phyloP scores from a whole-genome alignment of 2,888 invertebrate species.

The Pheosia tremula region DNA sequence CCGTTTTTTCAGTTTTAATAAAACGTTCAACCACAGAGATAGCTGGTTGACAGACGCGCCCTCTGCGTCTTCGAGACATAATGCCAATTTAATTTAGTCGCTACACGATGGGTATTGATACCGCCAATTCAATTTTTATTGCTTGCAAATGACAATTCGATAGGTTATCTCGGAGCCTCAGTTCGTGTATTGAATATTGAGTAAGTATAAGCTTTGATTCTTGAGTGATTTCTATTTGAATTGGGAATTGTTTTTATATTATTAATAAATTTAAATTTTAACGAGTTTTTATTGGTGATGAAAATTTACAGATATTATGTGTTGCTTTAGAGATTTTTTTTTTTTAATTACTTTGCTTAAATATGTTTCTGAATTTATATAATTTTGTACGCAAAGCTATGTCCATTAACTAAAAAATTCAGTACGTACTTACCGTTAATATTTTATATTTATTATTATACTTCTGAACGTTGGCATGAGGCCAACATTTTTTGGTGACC shows the following conservation, averaged over 20 bases:
- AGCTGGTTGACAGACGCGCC: constrained; percentile 44
- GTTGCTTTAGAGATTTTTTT: too few relatives aligned
- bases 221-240: background rate
- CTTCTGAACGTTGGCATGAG: constrained; percentile 23
- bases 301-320: background rate
- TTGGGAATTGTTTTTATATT: background rate
- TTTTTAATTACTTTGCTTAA: too few relatives aligned
- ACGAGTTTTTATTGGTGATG: background rate
- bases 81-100: constrained; percentile 48
- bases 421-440: too few relatives aligned
- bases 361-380: too few relatives aligned
- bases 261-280: background rate
- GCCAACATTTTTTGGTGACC: constrained; percentile 31
- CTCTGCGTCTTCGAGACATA: constrained; percentile 33
- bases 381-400: too few relatives aligned
- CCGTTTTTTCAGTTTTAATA: constrained; percentile 63
- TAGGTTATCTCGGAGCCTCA: constrained; percentile 22
- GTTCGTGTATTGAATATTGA: constrained; percentile 2
- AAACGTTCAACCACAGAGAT: constrained; percentile 45
- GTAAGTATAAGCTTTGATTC: background rate
- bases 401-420: too few relatives aligned
- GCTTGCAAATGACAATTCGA: constrained; percentile 34
- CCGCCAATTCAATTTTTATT: constrained; percentile 44
- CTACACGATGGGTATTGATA: constrained; percentile 50
- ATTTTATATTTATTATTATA: background rate